Evolutionary conservation across 2,113 vertebrate genomes (phyloP).

Genomic region (Xenopus borealis): DNA sequence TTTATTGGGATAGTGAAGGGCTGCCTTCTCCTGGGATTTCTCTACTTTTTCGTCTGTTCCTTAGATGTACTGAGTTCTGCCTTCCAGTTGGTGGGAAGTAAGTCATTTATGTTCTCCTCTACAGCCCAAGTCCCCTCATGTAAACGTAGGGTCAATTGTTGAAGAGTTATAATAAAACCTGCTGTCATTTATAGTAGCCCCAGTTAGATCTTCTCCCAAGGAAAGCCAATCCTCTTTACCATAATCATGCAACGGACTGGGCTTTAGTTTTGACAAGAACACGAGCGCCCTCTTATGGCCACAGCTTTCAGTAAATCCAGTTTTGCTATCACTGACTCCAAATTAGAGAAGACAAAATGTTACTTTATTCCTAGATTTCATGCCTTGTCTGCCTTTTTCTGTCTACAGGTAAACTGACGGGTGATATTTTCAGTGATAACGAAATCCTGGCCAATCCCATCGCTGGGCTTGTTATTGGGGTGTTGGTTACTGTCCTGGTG

Average conservation of each 20-base stretch:
- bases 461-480: constrained; percentile 87
- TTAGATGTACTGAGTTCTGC: constrained; percentile 91
- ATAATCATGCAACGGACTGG: too few species aligned
- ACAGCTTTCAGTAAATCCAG: too few species aligned
- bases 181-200: too few species aligned
- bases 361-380: not conserved
- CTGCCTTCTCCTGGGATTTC: constrained; percentile 74
- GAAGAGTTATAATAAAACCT: too few species aligned
- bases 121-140: not conserved
- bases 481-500: constrained; percentile 90
- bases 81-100: constrained; percentile 96
- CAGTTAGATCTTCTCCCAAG: too few species aligned
- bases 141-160: too few species aligned
- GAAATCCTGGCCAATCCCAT: constrained; percentile 86
- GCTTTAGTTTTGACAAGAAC: too few species aligned
- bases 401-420: constrained; percentile 85
- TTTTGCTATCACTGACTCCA: too few species aligned
- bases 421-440: constrained; percentile 90
- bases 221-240: too few species aligned
- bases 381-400: not conserved
- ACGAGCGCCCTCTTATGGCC: too few species aligned
- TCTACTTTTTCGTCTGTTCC: constrained; percentile 93
- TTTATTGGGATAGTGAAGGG: constrained; percentile 68
- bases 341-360: too few species aligned
- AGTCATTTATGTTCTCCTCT: constrained; percentile 12